Percentiles rank a stretch among this genome's conserved stretches.
These are phyloP conservation scores for Mythimna loreyi DNA, from an alignment of 2,888 invertebrate genomes.

Conservation along the genomic window DNA sequence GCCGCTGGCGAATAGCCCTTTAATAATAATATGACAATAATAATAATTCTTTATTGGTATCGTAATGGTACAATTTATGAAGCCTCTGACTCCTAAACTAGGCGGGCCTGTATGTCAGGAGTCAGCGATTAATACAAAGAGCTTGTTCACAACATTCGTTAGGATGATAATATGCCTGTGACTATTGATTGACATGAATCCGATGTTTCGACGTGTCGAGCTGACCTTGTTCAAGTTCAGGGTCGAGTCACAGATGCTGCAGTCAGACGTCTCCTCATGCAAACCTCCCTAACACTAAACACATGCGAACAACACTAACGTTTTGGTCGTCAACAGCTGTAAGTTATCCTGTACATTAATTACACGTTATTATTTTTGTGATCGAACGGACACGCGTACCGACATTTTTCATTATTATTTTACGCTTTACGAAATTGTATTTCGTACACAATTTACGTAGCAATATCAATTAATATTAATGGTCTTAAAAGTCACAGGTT, in stretches of 20 bases:
- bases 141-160: conserved; percentile 51
- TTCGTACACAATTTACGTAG: conserved; percentile 42
- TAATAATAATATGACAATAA: no score
- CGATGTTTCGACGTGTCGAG: conserved; percentile 51
- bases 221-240: conserved; percentile 67
- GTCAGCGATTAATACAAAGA: no score
- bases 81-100: no score
- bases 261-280: conserved; percentile 61
- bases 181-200: conserved; percentile 58
- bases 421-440: conserved; percentile 44
- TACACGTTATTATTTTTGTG: conserved; percentile 40
- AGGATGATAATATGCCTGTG: conserved; percentile 38
- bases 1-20: no score
- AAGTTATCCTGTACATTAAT: conserved; percentile 50
- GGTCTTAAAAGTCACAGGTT: conserved; percentile 41
- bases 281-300: conserved; percentile 66
- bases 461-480: conserved; percentile 48
- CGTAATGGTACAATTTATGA: no score
- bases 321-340: conserved; percentile 59
- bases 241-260: conserved; percentile 62
- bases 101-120: no score
- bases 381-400: conserved; percentile 22
- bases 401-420: conserved; percentile 34
- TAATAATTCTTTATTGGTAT: no score
- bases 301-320: conserved; percentile 50